phyloP scores from a whole-genome alignment of 64 coral and sea anemone species.

The Montipora sp. region DNA sequence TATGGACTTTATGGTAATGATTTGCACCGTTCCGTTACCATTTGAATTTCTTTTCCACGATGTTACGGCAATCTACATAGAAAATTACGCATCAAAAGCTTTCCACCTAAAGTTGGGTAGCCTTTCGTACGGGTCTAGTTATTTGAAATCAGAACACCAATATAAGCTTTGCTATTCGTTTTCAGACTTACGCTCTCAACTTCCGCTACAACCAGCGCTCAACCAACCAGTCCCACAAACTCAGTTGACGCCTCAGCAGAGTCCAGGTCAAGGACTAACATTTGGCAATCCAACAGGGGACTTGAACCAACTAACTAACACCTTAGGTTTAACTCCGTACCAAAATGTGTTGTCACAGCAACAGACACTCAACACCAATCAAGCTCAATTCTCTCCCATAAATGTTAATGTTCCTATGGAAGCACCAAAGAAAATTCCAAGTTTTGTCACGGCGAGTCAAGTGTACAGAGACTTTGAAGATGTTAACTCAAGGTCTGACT shows the following conservation, averaged over 20 bases:
- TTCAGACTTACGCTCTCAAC: constrained; percentile 7
- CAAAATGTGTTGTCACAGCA: constrained; percentile 16
- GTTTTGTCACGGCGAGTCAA: constrained; percentile 38
- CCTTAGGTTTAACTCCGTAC: constrained; percentile 4
- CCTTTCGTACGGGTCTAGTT: too few relatives aligned
- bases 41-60: too few relatives aligned
- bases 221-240: constrained; percentile 4
- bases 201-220: constrained; percentile 9
- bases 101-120: too few relatives aligned
- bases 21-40: too few relatives aligned
- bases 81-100: too few relatives aligned
- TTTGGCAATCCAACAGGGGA: not conserved
- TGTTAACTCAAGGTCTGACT: constrained; percentile 7
- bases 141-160: not conserved
- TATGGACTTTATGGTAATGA: too few relatives aligned
- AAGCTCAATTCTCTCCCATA: not conserved
- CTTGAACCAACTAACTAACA: constrained; percentile 9
- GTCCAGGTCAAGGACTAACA: not conserved
- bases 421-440: constrained; percentile 30
- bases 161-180: not conserved
- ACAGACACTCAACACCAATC: not conserved
- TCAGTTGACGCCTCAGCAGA: constrained; percentile 14
- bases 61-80: too few relatives aligned
- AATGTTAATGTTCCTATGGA: constrained; percentile 10
- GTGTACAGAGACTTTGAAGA: constrained; percentile 48